Evolutionary conservation across 1,140 invertebrate genomes (phyloP).

Genomic region (Neuroterus valhalla): DNA sequence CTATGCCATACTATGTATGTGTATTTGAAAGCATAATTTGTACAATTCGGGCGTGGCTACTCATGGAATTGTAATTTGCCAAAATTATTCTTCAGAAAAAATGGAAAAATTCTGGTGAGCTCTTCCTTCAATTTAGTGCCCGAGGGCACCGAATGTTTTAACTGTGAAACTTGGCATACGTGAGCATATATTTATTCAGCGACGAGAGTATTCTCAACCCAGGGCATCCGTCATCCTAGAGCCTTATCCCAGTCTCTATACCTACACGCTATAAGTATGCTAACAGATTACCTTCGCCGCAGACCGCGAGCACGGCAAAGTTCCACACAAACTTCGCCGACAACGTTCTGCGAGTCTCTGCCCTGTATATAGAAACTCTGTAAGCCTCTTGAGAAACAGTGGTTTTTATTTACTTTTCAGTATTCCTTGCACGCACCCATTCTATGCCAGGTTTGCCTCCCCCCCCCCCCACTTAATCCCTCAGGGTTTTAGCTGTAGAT

Average conservation of each 20-base stretch:
- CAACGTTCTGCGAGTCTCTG: conserved; percentile 1
- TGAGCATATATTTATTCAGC: conserved; percentile 22
- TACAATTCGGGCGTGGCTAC: too few relatives aligned
- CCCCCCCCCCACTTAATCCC: conserved; percentile 41
- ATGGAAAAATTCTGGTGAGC: background rate
- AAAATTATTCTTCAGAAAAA: too few relatives aligned
- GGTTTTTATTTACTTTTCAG: conserved; percentile 43
- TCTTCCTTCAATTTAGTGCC: background rate
- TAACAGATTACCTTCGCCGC: conserved; percentile 25
- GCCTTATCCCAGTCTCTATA: conserved; percentile 20
- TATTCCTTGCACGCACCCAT: conserved; percentile 44
- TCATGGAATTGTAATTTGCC: too few relatives aligned
- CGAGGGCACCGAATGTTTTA: background rate
- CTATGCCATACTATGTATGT: too few relatives aligned
- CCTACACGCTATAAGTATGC: conserved; percentile 9
- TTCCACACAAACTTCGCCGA: conserved; percentile 20
- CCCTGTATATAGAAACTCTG: conserved; percentile 14
- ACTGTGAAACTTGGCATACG: conserved; percentile 20
- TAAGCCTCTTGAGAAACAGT: conserved; percentile 36
- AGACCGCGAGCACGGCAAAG: conserved; percentile 22
- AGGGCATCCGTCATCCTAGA: conserved; percentile 13
- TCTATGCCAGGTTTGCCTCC: conserved; percentile 32
- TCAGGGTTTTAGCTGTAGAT: too few relatives aligned
- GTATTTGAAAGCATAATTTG: too few relatives aligned
- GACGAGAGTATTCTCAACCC: conserved; percentile 21